Evolutionary conservation across 1,140 invertebrate species (phyloP).

Genomic region (Drosophila neocordata): DNA sequence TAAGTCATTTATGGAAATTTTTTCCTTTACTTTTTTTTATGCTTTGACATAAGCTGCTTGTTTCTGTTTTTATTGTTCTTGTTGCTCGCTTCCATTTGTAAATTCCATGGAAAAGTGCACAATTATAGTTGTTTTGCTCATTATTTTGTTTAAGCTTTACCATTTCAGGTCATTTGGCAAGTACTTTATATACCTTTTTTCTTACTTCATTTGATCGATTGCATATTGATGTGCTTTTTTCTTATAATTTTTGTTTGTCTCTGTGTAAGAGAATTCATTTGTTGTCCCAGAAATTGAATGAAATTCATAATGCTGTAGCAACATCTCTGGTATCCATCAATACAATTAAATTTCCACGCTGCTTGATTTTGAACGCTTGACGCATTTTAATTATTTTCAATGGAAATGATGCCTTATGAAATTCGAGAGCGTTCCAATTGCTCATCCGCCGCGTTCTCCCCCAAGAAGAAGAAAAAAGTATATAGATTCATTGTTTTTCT

Average conservation of each 20-base stretch:
- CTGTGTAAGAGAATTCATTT: constrained; percentile 40
- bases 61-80: neutral
- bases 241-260: constrained; percentile 16
- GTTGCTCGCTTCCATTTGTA: neutral
- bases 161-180: constrained; percentile 5
- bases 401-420: constrained; percentile 72
- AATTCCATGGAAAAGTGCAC: neutral
- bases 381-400: constrained; percentile 81
- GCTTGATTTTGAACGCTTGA: constrained; percentile 78
- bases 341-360: constrained; percentile 80
- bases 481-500: too few relatives aligned
- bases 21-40: neutral
- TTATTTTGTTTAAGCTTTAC: neutral
- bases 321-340: constrained; percentile 45
- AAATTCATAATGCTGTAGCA: constrained; percentile 30
- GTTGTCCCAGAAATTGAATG: constrained; percentile 47
- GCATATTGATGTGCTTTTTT: constrained; percentile 24
- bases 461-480: neutral
- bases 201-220: constrained; percentile 26
- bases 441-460: constrained; percentile 24
- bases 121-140: constrained; percentile 1
- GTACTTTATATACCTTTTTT: neutral
- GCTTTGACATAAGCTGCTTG: neutral
- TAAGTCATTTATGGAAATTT: too few relatives aligned
- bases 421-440: constrained; percentile 59